Percentiles rank a stretch among this genome's conserved stretches.
phyloP scores from a whole-genome alignment of 2,797 vertebrate genomes.

The Delichon dasypus region DNA sequence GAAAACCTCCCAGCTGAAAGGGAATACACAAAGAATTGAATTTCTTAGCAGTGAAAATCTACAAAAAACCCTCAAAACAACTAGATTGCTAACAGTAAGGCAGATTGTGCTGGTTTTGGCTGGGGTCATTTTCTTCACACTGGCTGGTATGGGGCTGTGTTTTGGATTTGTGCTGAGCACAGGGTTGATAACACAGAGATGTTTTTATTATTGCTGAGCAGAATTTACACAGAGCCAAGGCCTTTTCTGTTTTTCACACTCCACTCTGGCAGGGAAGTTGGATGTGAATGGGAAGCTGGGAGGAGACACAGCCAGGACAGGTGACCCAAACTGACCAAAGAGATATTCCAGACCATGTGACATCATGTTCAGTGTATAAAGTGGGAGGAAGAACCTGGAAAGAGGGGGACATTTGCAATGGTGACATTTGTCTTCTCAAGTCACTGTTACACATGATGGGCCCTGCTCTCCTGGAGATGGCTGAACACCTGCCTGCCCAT shows the following conservation, averaged over 20 bases:
- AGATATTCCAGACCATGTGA: not conserved
- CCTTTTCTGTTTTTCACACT: not conserved
- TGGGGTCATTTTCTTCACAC: not conserved
- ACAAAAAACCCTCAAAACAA: not conserved
- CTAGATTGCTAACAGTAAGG: not conserved
- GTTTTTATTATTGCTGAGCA: not conserved
- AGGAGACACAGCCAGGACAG: not conserved
- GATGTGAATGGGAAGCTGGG: not conserved
- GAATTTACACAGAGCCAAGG: not conserved
- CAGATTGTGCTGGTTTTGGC: not conserved
- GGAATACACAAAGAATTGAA: not conserved
- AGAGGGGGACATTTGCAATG: not conserved
- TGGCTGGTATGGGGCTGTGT: not conserved
- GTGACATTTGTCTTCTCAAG: not conserved
- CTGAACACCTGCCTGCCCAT: not conserved
- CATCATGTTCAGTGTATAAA: not conserved
- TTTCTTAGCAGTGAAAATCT: not conserved
- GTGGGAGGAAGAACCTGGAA: not conserved
- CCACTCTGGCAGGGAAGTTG: not conserved
- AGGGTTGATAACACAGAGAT: not conserved
- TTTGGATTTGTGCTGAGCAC: not conserved
- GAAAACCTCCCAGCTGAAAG: not conserved
- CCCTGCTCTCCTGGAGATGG: not conserved
- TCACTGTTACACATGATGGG: rapidly evolving
- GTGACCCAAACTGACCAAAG: not conserved